These are phyloP conservation scores for Dryas iulia DNA, from an alignment of 1,140 invertebrate genomes.

Conservation along the genomic window DNA sequence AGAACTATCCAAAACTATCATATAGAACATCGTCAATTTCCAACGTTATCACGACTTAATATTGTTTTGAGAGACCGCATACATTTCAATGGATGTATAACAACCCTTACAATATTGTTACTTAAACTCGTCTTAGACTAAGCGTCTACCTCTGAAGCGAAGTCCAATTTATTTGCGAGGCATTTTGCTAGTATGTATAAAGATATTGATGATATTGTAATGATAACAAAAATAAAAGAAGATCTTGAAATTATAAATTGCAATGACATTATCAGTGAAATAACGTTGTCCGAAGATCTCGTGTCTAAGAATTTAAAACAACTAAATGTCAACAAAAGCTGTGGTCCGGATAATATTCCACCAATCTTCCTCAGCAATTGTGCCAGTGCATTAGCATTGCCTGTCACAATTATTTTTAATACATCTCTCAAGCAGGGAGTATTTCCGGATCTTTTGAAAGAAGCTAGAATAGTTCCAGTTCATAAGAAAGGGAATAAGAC, in stretches of 20 bases:
- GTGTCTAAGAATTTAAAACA: too few species aligned
- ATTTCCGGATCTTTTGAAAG: not conserved
- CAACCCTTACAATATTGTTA: not conserved
- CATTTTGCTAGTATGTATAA: not conserved
- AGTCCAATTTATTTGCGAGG: not conserved
- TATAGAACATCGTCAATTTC: slow-evolving; percentile 5
- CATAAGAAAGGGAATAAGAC: not conserved
- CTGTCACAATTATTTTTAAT: not conserved
- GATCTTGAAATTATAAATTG: not conserved
- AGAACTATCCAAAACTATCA: slow-evolving; percentile 13
- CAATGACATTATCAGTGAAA: not conserved
- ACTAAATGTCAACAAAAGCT: not conserved
- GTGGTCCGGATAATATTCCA: not conserved
- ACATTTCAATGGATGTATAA: not conserved
- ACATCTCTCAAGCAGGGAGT: not conserved
- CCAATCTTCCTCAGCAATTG: not conserved
- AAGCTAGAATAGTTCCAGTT: not conserved
- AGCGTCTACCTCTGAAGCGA: not conserved
- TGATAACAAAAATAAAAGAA: not conserved
- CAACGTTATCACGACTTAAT: too few species aligned
- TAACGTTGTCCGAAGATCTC: too few species aligned
- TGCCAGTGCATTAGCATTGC: not conserved
- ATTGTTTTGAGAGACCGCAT: not conserved
- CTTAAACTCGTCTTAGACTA: too few species aligned
- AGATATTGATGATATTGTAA: not conserved